phyloP scores from a whole-genome alignment of 2,888 invertebrate species.

The Atethmia centrago region DNA sequence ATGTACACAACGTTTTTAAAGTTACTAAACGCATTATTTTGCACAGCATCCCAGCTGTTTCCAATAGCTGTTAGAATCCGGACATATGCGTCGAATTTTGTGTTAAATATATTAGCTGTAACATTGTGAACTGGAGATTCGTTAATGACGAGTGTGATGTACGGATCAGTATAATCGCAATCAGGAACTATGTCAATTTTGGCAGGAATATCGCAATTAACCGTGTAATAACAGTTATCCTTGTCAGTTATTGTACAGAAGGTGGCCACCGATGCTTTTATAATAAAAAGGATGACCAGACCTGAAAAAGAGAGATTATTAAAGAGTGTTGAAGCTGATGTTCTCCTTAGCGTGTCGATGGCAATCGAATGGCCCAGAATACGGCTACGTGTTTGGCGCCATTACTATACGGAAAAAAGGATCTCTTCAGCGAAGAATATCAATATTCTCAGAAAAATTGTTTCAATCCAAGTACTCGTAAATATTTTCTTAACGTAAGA shows the following conservation, averaged over 20 bases:
- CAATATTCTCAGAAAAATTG: too few relatives aligned
- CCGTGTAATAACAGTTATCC: conserved; percentile 48
- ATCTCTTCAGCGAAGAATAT: too few relatives aligned
- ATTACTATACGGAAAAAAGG: too few relatives aligned
- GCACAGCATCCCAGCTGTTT: conserved; percentile 49
- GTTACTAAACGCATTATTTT: conserved; percentile 50
- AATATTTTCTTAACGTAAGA: too few relatives aligned
- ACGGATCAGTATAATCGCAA: conserved; percentile 36
- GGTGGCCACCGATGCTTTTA: conserved; percentile 5
- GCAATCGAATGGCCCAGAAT: neutral
- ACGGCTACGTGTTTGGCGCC: too few relatives aligned
- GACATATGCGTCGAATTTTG: conserved; percentile 37
- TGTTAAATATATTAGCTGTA: conserved; percentile 28
- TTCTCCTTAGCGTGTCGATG: neutral
- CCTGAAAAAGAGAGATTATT: conserved; percentile 42
- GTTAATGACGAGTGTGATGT: conserved; percentile 47
- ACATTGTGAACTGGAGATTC: conserved; percentile 32
- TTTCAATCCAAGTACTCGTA: too few relatives aligned
- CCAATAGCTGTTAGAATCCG: conserved; percentile 39
- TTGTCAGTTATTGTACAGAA: conserved; percentile 40
- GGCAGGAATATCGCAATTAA: conserved; percentile 39
- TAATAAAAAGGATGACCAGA: conserved; percentile 20
- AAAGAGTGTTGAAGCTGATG: neutral
- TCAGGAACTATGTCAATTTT: conserved; percentile 8
- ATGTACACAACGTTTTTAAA: conserved; percentile 56